Evolutionary conservation across 2,797 vertebrate genomes (phyloP).

Genomic region (Sternotherus odoratus): DNA sequence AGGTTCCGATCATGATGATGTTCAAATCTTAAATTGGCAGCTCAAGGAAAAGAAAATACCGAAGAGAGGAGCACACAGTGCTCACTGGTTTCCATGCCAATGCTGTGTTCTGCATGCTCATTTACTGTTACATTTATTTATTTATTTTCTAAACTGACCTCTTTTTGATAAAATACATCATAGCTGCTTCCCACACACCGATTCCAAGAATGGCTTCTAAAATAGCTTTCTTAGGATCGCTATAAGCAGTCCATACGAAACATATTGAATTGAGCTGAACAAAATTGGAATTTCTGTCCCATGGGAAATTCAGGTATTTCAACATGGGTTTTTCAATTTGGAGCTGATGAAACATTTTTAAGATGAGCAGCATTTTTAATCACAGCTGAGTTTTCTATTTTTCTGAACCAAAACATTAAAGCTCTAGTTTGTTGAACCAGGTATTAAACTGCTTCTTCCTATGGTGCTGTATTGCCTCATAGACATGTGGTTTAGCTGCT

Average conservation of each 20-base stretch:
- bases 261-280: not conserved
- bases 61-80: not conserved
- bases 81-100: not conserved
- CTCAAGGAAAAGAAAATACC: not conserved
- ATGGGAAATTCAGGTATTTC: not conserved
- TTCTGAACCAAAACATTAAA: not conserved
- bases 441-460: not conserved
- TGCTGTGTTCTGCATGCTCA: not conserved
- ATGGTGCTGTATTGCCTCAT: not conserved
- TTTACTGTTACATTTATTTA: not conserved
- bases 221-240: not conserved
- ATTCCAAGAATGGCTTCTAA: not conserved
- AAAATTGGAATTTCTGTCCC: not conserved
- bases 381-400: not conserved
- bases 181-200: not conserved
- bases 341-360: not conserved
- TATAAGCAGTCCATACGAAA: not conserved
- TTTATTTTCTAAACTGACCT: not conserved
- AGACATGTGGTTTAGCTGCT: not conserved
- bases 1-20: not conserved
- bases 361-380: not conserved
- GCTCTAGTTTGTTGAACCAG: not conserved
- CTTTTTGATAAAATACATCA: not conserved
- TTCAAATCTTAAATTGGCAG: not conserved
- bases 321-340: not conserved